These are phyloP conservation scores for Diceros bicornis DNA, from an alignment of 2,797 vertebrate species.

Conservation along the genomic window DNA sequence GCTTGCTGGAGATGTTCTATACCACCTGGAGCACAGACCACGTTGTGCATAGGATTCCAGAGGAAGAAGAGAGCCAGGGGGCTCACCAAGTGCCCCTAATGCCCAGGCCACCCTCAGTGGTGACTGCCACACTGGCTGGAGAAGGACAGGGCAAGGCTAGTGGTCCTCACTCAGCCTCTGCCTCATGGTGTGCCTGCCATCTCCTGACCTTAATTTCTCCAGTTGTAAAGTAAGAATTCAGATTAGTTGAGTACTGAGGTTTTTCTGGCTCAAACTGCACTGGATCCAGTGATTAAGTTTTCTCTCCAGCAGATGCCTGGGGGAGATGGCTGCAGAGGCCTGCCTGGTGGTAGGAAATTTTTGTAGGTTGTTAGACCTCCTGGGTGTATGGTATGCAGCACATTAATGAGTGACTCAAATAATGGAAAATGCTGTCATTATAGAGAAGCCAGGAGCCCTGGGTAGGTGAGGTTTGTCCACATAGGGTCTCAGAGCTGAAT, in stretches of 20 bases:
- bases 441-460: not conserved
- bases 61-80: not conserved
- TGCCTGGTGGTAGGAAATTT: not conserved
- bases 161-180: too few species aligned
- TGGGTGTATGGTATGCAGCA: not conserved
- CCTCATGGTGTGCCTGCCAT: not conserved
- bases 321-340: not conserved
- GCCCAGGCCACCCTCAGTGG: accelerated
- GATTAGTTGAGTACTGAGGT: not conserved
- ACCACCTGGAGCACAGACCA: not conserved
- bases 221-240: not conserved
- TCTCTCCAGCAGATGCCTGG: not conserved
- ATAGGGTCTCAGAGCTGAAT: not conserved
- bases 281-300: not conserved
- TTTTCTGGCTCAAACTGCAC: not conserved
- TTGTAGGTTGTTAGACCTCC: not conserved
- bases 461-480: not conserved
- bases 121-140: not conserved
- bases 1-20: not conserved
- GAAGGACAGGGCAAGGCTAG: not conserved
- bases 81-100: accelerated
- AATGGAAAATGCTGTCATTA: not conserved
- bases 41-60: not conserved
- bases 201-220: not conserved
- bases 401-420: too few species aligned